Conservation (phyloP, 2,113 vertebrate genomes). For the Dolichallabes microphthalmus region DNA sequence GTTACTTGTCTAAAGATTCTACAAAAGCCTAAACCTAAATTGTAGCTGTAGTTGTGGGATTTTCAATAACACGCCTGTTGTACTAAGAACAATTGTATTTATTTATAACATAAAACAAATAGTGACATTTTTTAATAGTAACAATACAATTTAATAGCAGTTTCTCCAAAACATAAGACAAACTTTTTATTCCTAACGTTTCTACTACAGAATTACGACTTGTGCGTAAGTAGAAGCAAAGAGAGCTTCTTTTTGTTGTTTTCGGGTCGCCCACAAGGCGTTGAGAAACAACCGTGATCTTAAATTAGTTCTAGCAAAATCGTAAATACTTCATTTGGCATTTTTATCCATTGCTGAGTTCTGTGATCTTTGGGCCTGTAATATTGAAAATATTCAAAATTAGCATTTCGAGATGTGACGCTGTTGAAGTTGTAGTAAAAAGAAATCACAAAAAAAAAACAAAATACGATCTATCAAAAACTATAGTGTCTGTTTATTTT, state of each 20-base stretch:
- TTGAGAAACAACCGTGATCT: neutral
- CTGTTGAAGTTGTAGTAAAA: neutral
- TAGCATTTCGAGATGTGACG: neutral
- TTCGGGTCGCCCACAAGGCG: neutral
- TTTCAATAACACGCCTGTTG: neutral
- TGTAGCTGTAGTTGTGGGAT: neutral
- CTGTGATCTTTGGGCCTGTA: neutral
- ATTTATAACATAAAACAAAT: neutral
- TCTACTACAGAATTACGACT: neutral
- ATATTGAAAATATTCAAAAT: neutral
- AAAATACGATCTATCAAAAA: neutral
- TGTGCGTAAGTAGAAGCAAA: neutral
- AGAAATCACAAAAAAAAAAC: neutral
- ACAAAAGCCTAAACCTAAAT: neutral
- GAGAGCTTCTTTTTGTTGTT: neutral
- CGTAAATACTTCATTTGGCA: neutral
- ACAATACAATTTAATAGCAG: neutral
- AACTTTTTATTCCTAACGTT: neutral
- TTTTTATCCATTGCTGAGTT: neutral
- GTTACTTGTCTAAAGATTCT: neutral
- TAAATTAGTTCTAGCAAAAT: neutral
- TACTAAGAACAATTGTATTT: neutral
- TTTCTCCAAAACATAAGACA: neutral
- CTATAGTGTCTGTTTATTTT: too few species aligned
- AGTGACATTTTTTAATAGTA: neutral